Evolutionary conservation across 2,113 vertebrate species (phyloP), one percentile per base, ranked within the genome.

Genomic region (Myiopsitta monachus): DNA sequence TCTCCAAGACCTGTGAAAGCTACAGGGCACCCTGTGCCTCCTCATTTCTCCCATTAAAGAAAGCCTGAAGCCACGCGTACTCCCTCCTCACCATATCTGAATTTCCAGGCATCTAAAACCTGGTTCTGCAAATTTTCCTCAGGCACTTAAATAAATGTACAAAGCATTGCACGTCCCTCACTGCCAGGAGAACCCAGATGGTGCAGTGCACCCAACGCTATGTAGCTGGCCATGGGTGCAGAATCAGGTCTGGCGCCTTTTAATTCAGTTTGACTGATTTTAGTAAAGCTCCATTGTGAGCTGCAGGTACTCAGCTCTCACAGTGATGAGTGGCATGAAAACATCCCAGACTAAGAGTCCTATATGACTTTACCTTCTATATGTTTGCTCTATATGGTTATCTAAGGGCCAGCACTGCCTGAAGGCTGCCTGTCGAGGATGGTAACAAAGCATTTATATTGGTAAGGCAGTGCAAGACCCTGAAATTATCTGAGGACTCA

Each of bases 401-500:
- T 26, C 21, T 70, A 67, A 55, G 30, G 52, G 52, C n/a, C 57
- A 68, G 67, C 3, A 3, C 39, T 52, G 52, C 59, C 54, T 36
- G 67, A 63, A 74, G 67, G 43, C 84, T 81, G 49, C 66, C 24
- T 26, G 6, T 21, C 0, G 0, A 76, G 57, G 51, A 64, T 66
- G 64, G 1, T 3, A 72, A 64, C 14, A 10, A 0, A 39, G 22
- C 43, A 59, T 75, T 93, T 80, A 8, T 11, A 19, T 21, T 38
- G 64, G 26, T 7, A 51, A 27, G 68, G n/a, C 44, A 73, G 57
- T 0, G 9, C 24, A 75, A 93, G 57, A 52, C 19, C 36, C 44
- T 39, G 47, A 68, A 92, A 72, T 24, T 41, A 33, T 46, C 28
- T 15, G n/a, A 5, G 67, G 70, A 97, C 99, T 99, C 97, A 99